These are phyloP conservation scores for Crocuta crocuta DNA, from an alignment of 2,113 vertebrate species.

Conservation along the genomic window DNA sequence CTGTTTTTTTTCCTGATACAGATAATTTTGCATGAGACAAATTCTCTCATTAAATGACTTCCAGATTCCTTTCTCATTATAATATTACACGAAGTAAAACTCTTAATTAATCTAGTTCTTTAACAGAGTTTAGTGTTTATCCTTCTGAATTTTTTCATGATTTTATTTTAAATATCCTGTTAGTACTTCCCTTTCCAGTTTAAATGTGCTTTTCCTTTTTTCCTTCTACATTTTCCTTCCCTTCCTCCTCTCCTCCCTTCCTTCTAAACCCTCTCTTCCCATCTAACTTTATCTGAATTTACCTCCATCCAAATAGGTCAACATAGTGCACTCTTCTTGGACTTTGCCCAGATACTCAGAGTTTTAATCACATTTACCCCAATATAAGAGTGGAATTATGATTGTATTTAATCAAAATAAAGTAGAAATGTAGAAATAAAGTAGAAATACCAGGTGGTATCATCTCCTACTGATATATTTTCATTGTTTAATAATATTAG, in stretches of 20 bases:
- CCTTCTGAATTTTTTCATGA: background rate
- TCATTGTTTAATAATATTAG: background rate
- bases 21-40: background rate
- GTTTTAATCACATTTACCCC: background rate
- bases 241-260: background rate
- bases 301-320: background rate
- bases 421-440: background rate
- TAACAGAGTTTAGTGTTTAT: background rate
- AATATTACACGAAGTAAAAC: constrained; percentile 18
- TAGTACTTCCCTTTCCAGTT: background rate
- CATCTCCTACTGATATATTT: background rate
- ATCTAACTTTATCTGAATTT: background rate
- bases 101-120: background rate
- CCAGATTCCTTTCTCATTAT: background rate
- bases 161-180: background rate
- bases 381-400: background rate
- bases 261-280: background rate
- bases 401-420: background rate
- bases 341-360: background rate
- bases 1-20: background rate
- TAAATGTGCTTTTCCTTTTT: background rate
- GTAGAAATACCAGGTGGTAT: background rate
- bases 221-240: background rate
- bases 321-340: background rate
- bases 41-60: background rate